Evolutionary conservation across 2,797 vertebrate genomes (phyloP).

Genomic region (Ptychadena robeensis): DNA sequence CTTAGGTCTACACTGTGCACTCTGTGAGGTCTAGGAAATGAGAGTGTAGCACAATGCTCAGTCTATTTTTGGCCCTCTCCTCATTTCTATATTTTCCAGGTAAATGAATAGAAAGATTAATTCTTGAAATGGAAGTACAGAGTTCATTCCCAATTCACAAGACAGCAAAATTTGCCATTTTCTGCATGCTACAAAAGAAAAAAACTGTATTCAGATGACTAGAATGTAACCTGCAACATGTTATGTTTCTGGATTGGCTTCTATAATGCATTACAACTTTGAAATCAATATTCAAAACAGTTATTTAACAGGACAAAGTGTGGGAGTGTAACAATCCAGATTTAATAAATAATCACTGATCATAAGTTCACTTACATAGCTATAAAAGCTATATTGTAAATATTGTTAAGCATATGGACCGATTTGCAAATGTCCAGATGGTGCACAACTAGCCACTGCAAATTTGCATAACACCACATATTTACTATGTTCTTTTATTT

Average conservation of each 20-base stretch:
- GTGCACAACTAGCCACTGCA: too few relatives aligned
- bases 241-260: background rate
- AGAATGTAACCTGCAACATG: background rate
- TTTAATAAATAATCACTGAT: too few relatives aligned
- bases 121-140: background rate
- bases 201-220: background rate
- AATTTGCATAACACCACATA: too few relatives aligned
- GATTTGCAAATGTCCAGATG: too few relatives aligned
- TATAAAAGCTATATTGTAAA: too few relatives aligned
- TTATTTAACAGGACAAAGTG: too few relatives aligned
- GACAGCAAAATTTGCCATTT: background rate
- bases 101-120: background rate
- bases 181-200: background rate
- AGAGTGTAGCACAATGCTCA: slow-evolving; percentile 30
- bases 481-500: too few relatives aligned
- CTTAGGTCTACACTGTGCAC: slow-evolving; percentile 22
- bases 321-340: too few relatives aligned
- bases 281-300: too few relatives aligned
- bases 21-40: slow-evolving; percentile 25
- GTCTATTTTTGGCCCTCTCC: background rate
- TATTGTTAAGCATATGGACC: too few relatives aligned
- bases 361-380: too few relatives aligned
- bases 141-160: background rate
- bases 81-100: background rate
- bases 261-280: background rate